Conservation (phyloP, 2,113 vertebrate genomes). For the Gobio gobio region DNA sequence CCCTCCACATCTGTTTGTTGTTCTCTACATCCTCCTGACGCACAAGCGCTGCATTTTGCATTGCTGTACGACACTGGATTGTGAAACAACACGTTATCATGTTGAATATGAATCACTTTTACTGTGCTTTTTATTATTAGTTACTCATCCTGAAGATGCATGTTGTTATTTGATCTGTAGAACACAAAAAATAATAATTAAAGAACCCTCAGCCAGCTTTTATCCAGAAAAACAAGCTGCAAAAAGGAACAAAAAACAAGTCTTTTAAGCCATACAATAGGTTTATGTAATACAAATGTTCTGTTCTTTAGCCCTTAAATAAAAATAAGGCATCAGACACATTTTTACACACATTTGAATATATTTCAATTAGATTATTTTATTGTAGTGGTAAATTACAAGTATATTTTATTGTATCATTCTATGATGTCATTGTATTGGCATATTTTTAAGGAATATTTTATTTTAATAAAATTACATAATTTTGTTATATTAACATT, state of each 20-base stretch:
- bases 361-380: not conserved
- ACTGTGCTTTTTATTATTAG: too few species aligned
- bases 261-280: not conserved
- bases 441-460: too few species aligned
- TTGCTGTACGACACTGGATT: not conserved
- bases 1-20: slow-evolving; percentile 20
- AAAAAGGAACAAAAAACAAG: not conserved
- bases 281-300: not conserved
- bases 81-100: not conserved
- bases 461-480: too few species aligned
- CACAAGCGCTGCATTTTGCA: slow-evolving; percentile 9
- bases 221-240: not conserved
- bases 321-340: not conserved
- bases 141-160: too few species aligned
- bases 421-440: too few species aligned
- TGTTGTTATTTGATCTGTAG: not conserved
- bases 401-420: too few species aligned
- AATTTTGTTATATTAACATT: too few species aligned
- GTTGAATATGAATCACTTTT: not conserved
- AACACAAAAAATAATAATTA: not conserved
- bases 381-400: not conserved
- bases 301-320: not conserved
- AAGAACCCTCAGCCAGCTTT: not conserved
- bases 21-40: not conserved
- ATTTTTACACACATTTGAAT: not conserved